phyloP scores from a whole-genome alignment of 2,113 vertebrate species.

The Halichoeres trimaculatus region DNA sequence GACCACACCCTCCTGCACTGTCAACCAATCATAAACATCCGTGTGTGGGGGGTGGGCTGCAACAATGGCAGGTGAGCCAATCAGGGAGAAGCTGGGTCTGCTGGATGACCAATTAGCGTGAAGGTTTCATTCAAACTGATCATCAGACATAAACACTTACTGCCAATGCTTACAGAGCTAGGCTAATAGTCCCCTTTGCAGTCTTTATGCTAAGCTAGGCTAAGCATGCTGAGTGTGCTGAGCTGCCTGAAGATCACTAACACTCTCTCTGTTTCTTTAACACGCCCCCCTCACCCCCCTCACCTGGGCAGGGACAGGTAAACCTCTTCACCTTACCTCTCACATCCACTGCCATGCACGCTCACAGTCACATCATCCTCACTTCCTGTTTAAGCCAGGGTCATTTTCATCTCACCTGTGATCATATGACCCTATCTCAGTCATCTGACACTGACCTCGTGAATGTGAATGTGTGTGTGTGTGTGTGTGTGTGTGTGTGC shows the following conservation, averaged over 20 bases:
- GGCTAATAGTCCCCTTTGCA: background rate
- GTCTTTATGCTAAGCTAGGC: conserved; percentile 13
- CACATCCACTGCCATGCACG: conserved; percentile 1
- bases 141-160: no score
- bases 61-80: conserved; percentile 92
- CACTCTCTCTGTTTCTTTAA: conserved; percentile 62
- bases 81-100: conserved; percentile 9
- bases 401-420: background rate
- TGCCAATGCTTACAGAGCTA: no score
- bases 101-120: background rate
- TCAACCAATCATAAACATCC: conserved; percentile 96
- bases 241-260: conserved; percentile 44
- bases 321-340: conserved; percentile 30
- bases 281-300: conserved; percentile 23
- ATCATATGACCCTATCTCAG: background rate
- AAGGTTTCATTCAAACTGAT: background rate
- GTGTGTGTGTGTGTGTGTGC: conserved; percentile 24
- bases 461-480: conserved; percentile 3
- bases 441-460: background rate
- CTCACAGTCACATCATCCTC: background rate
- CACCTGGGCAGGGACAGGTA: conserved; percentile 77
- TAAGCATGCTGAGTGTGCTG: background rate
- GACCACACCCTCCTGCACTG: conserved; percentile 91
- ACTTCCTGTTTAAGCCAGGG: conserved; percentile 15
- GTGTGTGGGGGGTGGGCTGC: conserved; percentile 98